Conservation (phyloP, 1,140 invertebrate genomes). For the Aphelenchoides besseyi region DNA sequence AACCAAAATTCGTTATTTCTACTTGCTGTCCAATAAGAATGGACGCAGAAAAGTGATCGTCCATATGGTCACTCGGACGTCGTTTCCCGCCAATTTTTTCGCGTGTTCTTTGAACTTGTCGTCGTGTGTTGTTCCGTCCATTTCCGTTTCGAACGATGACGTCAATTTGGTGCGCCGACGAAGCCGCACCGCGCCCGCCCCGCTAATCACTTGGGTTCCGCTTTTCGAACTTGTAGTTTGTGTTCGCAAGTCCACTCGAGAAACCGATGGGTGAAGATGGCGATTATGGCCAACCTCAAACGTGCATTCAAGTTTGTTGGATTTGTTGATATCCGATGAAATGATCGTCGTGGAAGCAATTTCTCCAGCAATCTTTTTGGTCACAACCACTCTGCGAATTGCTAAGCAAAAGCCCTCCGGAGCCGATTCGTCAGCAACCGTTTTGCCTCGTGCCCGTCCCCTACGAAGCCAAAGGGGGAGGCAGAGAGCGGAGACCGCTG, state of each 20-base stretch:
- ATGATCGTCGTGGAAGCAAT: no score
- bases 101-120: not conserved
- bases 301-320: no score
- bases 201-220: conserved; percentile 2
- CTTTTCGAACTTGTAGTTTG: not conserved
- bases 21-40: no score
- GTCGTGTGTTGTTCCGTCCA: not conserved
- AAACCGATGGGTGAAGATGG: no score
- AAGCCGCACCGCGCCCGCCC: not conserved
- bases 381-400: no score
- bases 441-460: no score
- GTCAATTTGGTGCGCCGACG: not conserved
- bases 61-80: not conserved
- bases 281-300: no score
- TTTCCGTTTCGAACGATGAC: conserved; percentile 1
- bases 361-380: no score
- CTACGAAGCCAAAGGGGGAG: no score
- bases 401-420: not conserved
- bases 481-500: not conserved
- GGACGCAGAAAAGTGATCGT: not conserved
- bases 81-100: not conserved
- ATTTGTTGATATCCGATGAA: no score
- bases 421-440: not conserved
- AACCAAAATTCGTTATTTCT: not conserved
- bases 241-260: not conserved